Conservation (phyloP, 2,797 vertebrate genomes). For the Lepus oiostolus region DNA sequence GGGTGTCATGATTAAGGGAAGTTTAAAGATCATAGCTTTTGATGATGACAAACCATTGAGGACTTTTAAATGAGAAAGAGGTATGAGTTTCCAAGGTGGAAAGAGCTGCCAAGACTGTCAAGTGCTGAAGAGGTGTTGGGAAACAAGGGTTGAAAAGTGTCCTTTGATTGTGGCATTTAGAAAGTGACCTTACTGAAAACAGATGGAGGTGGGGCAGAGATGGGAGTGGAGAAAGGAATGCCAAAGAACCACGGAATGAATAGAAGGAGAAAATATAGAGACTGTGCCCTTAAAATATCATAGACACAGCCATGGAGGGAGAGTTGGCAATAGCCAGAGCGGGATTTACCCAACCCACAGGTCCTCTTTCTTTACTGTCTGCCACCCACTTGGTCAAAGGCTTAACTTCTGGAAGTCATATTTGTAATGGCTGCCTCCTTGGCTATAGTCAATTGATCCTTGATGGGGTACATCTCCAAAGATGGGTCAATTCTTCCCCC, state of each 20-base stretch:
- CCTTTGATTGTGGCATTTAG: background rate
- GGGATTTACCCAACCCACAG: background rate
- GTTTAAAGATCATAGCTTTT: background rate
- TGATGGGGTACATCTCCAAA: background rate
- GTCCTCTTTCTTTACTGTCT: background rate
- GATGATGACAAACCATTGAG: background rate
- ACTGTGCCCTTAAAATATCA: background rate
- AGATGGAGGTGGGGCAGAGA: background rate
- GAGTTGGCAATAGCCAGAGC: background rate
- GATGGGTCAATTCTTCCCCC: background rate
- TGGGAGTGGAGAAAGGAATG: background rate
- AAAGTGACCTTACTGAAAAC: background rate
- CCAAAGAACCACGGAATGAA: background rate
- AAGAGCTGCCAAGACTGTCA: background rate
- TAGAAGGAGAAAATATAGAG: background rate
- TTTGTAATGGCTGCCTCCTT: background rate
- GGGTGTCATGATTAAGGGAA: background rate
- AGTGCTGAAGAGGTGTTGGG: background rate
- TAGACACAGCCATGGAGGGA: background rate
- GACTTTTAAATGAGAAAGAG: constrained; percentile 10
- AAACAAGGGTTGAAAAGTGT: background rate
- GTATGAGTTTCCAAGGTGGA: background rate
- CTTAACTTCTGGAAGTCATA: constrained; percentile 6
- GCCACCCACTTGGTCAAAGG: background rate
- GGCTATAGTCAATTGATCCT: background rate